Conservation (phyloP, 23 tunicate species). For the Diplosoma virens region DNA sequence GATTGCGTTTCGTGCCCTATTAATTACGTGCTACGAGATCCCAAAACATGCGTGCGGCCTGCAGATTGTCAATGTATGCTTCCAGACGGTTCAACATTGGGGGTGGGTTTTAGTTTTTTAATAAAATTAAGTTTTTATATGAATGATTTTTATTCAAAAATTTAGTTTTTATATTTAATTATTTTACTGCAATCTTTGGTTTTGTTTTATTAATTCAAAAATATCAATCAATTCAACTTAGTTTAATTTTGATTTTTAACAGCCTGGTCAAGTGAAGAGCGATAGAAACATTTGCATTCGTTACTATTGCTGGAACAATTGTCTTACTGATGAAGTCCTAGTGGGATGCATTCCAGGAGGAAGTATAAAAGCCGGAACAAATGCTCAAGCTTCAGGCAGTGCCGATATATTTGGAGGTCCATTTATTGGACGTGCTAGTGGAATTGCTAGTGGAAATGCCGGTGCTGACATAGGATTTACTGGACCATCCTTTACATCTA, state of each 20-base stretch:
- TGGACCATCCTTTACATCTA: constrained; percentile 19
- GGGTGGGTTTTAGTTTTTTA: constrained; percentile 47
- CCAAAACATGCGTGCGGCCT: constrained; percentile 85
- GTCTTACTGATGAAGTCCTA: constrained; percentile 72
- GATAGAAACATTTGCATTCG: constrained; percentile 89
- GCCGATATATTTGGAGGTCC: constrained; percentile 4
- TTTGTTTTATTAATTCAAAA: too few species aligned
- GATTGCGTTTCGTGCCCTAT: constrained; percentile 84
- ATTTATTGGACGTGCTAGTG: constrained; percentile 4
- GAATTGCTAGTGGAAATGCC: constrained; percentile 32
- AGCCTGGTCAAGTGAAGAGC: constrained; percentile 95
- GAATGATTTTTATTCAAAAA: too few species aligned
- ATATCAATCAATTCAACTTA: too few species aligned
- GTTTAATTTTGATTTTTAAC: constrained; percentile 23
- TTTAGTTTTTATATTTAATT: too few species aligned
- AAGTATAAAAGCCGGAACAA: constrained; percentile 26
- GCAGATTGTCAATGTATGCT: constrained; percentile 95
- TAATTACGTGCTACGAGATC: constrained; percentile 87
- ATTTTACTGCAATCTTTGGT: too few species aligned
- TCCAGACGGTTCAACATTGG: constrained; percentile 87
- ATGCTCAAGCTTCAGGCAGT: constrained; percentile 19
- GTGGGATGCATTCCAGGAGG: constrained; percentile 78
- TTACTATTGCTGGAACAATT: constrained; percentile 99
- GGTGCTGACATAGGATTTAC: constrained; percentile 24
- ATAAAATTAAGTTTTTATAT: too few species aligned